Base-by-base conservation (phyloP, 2,888 invertebrate genomes). In the Lomographa bimaculata region DNA sequence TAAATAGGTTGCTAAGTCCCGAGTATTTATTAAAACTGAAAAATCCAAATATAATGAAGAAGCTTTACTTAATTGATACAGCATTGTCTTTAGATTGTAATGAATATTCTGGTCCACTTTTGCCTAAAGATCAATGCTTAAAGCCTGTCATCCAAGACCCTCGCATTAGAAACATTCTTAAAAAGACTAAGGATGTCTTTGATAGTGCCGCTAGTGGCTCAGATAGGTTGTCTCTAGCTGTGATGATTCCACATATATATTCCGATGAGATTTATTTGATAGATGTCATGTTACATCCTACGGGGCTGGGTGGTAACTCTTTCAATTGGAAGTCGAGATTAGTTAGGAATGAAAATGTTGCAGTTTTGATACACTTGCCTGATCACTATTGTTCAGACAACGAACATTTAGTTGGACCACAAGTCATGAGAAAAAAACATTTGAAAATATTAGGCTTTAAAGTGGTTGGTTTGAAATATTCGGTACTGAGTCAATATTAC, bases 371-470 rank as follows among this genome's bases (percentile, higher is more conserved):
- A 37, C 89, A 92, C 64, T 73, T 92, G 34, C 93, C 93, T 1
- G 93, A 94, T 48, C 91, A 93, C 69, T 93, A 90, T 68, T 92
- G 92, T 63, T 84, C 89, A 21, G 87, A 91, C 42, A 89, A 87
- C 21, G 72, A 78, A 24, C 74, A 85, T 30, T 69, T 94, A 9
- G 81, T 91, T 50, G 94, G 94, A 0, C 90, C 92, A 10, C 93
- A 93, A 68, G 70, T 85, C 1, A 91, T 93, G 91, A 91, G 91
- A 50, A 90, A 86, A 39, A 87, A 91, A 39, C 93, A 94, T 64
- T 77, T 94, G 5, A 84, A 86, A 59, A 82, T 90, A 52, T 72
- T 93, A 25, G 94, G 94, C 1, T 86, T 93, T 50, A 91, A 90
- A 61, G 91, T 94, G 10, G 90, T 90, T 6, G 90, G 87, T 40